These are phyloP conservation scores for Oreonectes daqikongensis DNA, from an alignment of 2,797 vertebrate genomes.

Conservation along the genomic window DNA sequence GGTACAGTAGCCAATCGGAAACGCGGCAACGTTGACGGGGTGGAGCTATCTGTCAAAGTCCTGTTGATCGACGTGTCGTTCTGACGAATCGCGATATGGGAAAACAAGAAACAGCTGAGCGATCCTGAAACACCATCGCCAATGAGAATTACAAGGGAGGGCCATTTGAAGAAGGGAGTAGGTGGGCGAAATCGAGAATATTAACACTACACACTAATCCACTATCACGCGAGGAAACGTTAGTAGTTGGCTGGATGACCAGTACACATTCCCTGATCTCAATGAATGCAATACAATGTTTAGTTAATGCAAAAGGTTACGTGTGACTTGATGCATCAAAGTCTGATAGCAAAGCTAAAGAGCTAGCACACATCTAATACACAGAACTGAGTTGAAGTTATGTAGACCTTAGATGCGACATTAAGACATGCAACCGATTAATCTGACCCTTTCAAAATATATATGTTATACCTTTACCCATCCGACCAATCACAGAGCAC, in stretches of 20 bases:
- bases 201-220: constrained; percentile 42
- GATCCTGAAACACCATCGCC: constrained; percentile 75
- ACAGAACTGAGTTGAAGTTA: background rate
- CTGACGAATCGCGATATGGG: constrained; percentile 74
- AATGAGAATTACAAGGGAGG: constrained; percentile 68
- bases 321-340: background rate
- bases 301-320: too few relatives aligned
- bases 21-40: constrained; percentile 52
- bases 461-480: constrained; percentile 39
- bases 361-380: background rate
- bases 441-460: background rate
- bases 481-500: constrained; percentile 75
- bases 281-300: too few relatives aligned
- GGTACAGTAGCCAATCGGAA: constrained; percentile 81
- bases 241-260: background rate
- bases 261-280: background rate
- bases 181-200: constrained; percentile 48
- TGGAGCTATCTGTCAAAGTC: constrained; percentile 67
- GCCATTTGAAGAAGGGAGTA: constrained; percentile 65
- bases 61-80: constrained; percentile 63
- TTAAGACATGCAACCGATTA: background rate
- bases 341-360: background rate
- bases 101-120: constrained; percentile 79
- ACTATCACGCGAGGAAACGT: constrained; percentile 1
- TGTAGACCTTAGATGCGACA: background rate